Evolutionary conservation across 2,113 vertebrate species (phyloP).

Genomic region (Ranitomeya imitator): DNA sequence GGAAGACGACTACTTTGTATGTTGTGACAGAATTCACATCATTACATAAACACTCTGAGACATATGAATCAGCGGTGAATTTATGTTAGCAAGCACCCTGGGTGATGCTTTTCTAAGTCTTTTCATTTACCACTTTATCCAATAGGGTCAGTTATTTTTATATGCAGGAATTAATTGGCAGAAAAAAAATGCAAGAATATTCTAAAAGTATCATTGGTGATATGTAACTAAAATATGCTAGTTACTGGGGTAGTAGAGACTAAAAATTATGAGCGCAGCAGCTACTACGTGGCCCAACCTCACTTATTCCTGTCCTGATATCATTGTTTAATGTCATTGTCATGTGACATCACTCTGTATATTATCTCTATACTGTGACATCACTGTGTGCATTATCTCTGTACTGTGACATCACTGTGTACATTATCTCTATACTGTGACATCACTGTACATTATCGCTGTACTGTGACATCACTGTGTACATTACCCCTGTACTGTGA

Average conservation of each 20-base stretch:
- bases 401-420: too few relatives aligned
- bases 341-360: too few relatives aligned
- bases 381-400: too few relatives aligned
- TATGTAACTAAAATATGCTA: neutral
- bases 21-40: slow-evolving; percentile 30
- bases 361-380: too few relatives aligned
- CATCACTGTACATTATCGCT: too few relatives aligned
- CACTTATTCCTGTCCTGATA: too few relatives aligned
- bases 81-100: neutral
- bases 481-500: too few relatives aligned
- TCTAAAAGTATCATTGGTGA: neutral
- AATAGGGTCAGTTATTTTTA: neutral
- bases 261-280: too few relatives aligned
- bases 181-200: neutral
- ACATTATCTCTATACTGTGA: too few relatives aligned
- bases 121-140: neutral
- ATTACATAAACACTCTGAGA: slow-evolving; percentile 18
- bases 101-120: neutral
- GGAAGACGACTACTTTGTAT: slow-evolving; percentile 12
- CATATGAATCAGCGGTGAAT: neutral
- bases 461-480: too few relatives aligned
- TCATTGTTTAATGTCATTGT: too few relatives aligned
- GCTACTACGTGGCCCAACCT: too few relatives aligned
- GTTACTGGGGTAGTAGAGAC: neutral
- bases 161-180: neutral